Evolutionary conservation across 2,888 invertebrate species (phyloP).

Genomic region (Imbricaverruca yamaguchii): DNA sequence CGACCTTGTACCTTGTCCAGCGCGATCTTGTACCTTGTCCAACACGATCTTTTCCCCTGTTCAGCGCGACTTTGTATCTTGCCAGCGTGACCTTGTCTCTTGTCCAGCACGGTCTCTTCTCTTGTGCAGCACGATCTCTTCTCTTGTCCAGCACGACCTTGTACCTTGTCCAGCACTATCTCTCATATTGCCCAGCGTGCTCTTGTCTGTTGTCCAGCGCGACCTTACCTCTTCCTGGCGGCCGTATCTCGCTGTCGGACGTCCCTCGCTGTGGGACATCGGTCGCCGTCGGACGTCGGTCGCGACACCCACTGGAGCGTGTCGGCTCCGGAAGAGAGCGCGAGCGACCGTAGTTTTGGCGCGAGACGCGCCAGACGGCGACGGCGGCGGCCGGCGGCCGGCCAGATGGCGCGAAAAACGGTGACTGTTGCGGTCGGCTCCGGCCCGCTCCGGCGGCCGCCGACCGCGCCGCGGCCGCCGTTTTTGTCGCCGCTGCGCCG

Average conservation of each 20-base stretch:
- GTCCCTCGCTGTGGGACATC: slow-evolving; percentile 9
- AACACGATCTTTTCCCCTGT: too few relatives aligned
- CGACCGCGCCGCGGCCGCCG: background rate
- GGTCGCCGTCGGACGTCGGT: slow-evolving; percentile 19
- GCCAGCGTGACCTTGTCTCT: too few relatives aligned
- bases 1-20: too few relatives aligned
- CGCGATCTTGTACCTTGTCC: too few relatives aligned
- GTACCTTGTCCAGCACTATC: too few relatives aligned
- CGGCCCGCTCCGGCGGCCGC: background rate
- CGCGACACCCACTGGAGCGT: slow-evolving; percentile 23
- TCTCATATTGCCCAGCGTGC: too few relatives aligned
- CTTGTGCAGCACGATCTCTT: too few relatives aligned
- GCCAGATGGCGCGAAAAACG: slow-evolving; percentile 14
- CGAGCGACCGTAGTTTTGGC: background rate
- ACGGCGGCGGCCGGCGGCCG: background rate
- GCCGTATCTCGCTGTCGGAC: background rate
- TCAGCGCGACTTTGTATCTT: too few relatives aligned
- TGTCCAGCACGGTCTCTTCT: too few relatives aligned
- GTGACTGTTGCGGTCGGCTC: background rate
- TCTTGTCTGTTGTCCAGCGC: too few relatives aligned
- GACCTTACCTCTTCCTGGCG: too few relatives aligned
- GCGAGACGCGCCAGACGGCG: background rate
- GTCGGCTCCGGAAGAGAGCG: background rate
- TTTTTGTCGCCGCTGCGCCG: background rate
- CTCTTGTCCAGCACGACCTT: too few relatives aligned